Base-by-base conservation (phyloP, 2,888 invertebrate genomes). In the Unio pictorum region DNA sequence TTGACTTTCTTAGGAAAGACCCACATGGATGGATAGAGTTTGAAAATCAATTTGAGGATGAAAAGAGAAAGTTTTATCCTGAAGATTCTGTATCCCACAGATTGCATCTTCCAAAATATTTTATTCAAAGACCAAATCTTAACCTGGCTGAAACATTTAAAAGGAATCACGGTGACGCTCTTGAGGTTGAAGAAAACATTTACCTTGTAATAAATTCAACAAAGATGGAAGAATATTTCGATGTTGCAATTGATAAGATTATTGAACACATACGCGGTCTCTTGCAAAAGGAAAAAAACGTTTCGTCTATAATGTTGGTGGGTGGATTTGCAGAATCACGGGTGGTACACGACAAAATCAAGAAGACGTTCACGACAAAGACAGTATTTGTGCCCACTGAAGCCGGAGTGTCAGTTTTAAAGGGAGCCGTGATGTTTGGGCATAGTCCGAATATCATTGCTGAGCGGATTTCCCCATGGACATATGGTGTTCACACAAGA, bases 381-480 rank as follows among this genome's bases (percentile, higher is more conserved):
- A 64, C 61, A 64, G 71, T 76, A 7, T 67, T 76, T 34, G 70
- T 75, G 30, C 75, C 75, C 34, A 65, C 63, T 3, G 71, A 72
- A 54, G 73, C 70, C 34, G 65, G 74, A 26, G 62, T 61, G 30
- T 74, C 77, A 54, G 73, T 75, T 60, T 66, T 79, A 55, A 77
- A 74, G 69, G 79, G 79, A 1, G 76, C 79, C 2, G 73, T 77
- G 3, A 73, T 77, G 69, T 79, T 70, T 60, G 79, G 79, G n/a
- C 74, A 71, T n/a, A 66, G 77, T 61, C 69, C 74, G 17, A 63
- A 69, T 18, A 66, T 72, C 5, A 79, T 79, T 54, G 66, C 77
- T 4, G 68, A 74, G 11, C 64, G 77, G 63, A 66, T 79, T 26
- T 69, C 73, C 45, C 77, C 74, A 34, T 75, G 64, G 45, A 70